phyloP scores from a whole-genome alignment of 37 sponge, comb jelly and placozoan species.

The Ianthella basta region DNA sequence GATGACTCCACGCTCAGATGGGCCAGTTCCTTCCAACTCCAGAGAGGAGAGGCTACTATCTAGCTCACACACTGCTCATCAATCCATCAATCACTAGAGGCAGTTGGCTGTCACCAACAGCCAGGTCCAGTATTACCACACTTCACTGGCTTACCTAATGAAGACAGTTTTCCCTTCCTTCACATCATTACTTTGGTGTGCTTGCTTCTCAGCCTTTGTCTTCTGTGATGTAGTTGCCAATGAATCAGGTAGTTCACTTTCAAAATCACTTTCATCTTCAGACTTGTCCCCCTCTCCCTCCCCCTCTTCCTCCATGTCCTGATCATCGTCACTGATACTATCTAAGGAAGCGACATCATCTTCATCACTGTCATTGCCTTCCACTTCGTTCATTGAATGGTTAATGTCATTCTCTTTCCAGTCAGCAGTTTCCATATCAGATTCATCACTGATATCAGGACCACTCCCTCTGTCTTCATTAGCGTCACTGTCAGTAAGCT shows the following conservation, averaged over 20 bases:
- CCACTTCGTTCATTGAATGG: background rate
- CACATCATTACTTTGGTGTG: slow-evolving; percentile 47
- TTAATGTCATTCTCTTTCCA: background rate
- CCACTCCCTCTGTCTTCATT: background rate
- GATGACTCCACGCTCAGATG: too few relatives aligned
- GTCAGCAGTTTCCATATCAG: background rate
- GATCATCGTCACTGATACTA: background rate
- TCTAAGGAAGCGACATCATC: slow-evolving; percentile 4
- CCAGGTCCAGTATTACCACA: background rate
- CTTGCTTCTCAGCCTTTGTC: background rate
- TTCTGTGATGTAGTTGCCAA: background rate
- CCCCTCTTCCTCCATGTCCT: background rate
- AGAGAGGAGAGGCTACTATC: too few relatives aligned
- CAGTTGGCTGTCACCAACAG: background rate
- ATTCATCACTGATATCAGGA: background rate
- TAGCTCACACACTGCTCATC: too few relatives aligned
- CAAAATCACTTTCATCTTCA: slow-evolving; percentile 1
- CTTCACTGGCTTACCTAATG: slow-evolving; percentile 50
- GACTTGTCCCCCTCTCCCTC: slow-evolving; percentile 5
- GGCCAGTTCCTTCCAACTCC: too few relatives aligned
- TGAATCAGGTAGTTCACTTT: background rate
- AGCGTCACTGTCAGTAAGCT: background rate
- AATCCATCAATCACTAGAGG: background rate
- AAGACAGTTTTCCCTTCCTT: slow-evolving; percentile 79
- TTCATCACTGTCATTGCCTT: background rate